Conservation (phyloP, 2,113 vertebrate genomes). For the Pseudois nayaur region DNA sequence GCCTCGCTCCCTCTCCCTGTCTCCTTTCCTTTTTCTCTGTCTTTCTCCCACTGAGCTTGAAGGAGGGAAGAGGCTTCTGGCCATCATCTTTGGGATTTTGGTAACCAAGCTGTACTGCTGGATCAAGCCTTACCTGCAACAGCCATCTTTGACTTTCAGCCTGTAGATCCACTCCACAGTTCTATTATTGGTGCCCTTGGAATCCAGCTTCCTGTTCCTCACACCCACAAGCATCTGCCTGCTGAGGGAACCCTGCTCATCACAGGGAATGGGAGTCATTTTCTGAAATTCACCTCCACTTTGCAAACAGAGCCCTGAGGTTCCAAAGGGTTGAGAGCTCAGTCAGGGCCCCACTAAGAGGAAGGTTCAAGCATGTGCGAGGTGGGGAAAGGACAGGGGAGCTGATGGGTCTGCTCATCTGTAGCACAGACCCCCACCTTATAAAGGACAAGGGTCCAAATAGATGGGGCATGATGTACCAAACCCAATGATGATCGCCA, state of each 20-base stretch:
- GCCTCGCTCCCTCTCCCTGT: neutral
- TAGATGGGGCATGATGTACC: neutral
- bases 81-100: neutral
- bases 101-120: neutral
- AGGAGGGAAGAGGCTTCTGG: neutral
- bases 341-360: neutral
- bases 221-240: neutral
- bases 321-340: neutral
- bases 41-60: neutral
- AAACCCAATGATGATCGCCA: neutral
- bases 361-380: rapidly evolving
- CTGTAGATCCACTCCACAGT: neutral
- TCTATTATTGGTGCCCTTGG: neutral
- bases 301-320: neutral
- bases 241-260: neutral
- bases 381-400: too few species aligned
- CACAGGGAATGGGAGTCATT: neutral
- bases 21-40: neutral
- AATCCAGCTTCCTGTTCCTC: neutral
- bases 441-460: neutral
- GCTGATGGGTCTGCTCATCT: neutral
- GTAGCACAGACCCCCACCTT: neutral
- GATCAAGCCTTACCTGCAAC: neutral
- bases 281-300: neutral
- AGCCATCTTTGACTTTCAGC: too few species aligned